Evolutionary conservation across 2,888 invertebrate genomes (phyloP).

Genomic region (Noctua pronuba): DNA sequence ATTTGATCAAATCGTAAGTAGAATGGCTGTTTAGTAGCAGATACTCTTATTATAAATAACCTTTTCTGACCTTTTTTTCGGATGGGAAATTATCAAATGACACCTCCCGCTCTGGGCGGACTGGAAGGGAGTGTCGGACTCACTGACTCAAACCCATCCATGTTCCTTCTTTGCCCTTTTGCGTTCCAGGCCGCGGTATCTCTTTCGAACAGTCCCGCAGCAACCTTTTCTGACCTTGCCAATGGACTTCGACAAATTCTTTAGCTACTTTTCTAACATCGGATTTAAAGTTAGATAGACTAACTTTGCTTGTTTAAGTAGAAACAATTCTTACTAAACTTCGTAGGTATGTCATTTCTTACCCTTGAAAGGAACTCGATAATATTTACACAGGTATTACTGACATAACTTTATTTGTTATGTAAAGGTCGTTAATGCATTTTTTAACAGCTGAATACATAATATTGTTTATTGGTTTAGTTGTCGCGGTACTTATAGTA

Average conservation of each 20-base stretch:
- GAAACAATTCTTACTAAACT: background rate
- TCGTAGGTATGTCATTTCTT: conserved; percentile 4
- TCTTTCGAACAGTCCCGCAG: too few species aligned
- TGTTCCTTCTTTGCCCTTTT: too few species aligned
- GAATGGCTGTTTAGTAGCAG: background rate
- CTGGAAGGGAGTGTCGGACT: too few species aligned
- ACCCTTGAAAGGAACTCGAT: background rate
- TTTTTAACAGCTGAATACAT: conserved; percentile 22
- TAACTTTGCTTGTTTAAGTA: conserved; percentile 12
- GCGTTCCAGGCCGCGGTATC: too few species aligned
- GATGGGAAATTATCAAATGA: too few species aligned
- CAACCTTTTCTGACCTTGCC: background rate
- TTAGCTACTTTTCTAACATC: background rate
- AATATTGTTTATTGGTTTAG: background rate
- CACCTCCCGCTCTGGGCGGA: too few species aligned
- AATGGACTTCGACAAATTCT: background rate
- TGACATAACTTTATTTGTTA: background rate
- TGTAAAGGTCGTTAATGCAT: conserved; percentile 2
- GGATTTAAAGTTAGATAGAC: conserved; percentile 1
- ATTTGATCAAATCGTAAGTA: too few species aligned
- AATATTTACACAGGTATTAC: background rate
- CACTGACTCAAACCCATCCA: too few species aligned
- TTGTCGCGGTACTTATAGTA: background rate
- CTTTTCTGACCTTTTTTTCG: conserved; percentile 2
- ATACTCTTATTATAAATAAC: background rate